A percentile compares a stretch with the other conserved stretches of the same genome.
Conservation (phyloP, 2,888 invertebrate species). For the Lamellibrachia columna region DNA sequence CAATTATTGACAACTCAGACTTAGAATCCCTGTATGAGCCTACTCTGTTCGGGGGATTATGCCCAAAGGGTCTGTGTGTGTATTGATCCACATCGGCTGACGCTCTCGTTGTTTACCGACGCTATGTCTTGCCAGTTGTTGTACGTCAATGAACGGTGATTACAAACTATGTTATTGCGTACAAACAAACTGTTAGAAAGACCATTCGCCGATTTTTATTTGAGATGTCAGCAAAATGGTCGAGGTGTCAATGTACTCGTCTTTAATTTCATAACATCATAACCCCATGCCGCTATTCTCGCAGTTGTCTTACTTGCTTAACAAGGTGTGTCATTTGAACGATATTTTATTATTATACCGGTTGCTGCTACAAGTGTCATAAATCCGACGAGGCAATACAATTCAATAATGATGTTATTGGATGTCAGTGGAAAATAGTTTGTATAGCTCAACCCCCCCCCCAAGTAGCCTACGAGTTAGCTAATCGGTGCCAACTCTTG, state of each 20-base stretch:
- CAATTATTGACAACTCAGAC: not conserved
- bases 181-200: not conserved
- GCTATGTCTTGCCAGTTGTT: not conserved
- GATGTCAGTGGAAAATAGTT: no score
- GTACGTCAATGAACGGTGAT: not conserved
- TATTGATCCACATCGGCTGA: not conserved
- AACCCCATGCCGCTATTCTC: not conserved
- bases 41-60: not conserved
- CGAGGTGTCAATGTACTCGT: not conserved
- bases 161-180: not conserved
- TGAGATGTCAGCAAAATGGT: not conserved
- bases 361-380: not conserved
- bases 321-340: not conserved
- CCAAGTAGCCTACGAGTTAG: not conserved
- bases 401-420: not conserved
- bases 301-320: not conserved
- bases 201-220: not conserved
- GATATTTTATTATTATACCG: not conserved
- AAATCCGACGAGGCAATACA: not conserved
- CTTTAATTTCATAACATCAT: not conserved
- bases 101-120: not conserved
- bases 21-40: not conserved
- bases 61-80: not conserved
- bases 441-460: not conserved
- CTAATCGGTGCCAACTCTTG: not conserved